phyloP scores from a whole-genome alignment of 2,113 vertebrate genomes.

The Coregonus clupeaformis region DNA sequence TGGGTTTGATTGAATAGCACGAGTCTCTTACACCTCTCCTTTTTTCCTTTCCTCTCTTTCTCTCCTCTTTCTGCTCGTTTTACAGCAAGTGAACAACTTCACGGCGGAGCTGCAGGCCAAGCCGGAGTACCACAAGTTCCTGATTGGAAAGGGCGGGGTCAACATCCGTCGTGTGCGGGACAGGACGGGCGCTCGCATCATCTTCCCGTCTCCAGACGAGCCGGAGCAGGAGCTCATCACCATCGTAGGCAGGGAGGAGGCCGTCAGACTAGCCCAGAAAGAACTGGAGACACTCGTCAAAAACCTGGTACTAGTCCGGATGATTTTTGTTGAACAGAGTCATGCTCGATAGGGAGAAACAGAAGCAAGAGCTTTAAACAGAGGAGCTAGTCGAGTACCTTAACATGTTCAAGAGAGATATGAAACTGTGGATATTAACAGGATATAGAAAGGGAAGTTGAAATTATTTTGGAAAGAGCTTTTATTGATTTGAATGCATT shows the following conservation, averaged over 20 bases:
- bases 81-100: slow-evolving; percentile 80
- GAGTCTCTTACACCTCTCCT: not conserved
- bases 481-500: too few relatives aligned
- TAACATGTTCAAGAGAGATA: too few relatives aligned
- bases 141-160: slow-evolving; percentile 76
- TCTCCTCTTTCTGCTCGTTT: not conserved
- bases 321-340: too few relatives aligned
- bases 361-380: not conserved
- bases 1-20: too few relatives aligned
- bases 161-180: slow-evolving; percentile 78
- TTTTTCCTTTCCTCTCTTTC: not conserved
- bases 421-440: too few relatives aligned
- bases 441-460: too few relatives aligned
- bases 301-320: slow-evolving; percentile 69
- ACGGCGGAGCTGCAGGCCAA: slow-evolving; percentile 74
- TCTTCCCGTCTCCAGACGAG: slow-evolving; percentile 75
- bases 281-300: slow-evolving; percentile 77
- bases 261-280: slow-evolving; percentile 72
- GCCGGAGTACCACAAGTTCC: slow-evolving; percentile 80
- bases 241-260: slow-evolving; percentile 78
- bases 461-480: too few relatives aligned
- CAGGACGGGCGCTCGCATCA: slow-evolving; percentile 73
- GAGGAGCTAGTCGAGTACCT: not conserved
- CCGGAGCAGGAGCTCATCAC: slow-evolving; percentile 78
- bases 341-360: not conserved